These are phyloP conservation scores for Xiphophorus couchianus DNA, from an alignment of 2,113 vertebrate species.

Conservation along the genomic window DNA sequence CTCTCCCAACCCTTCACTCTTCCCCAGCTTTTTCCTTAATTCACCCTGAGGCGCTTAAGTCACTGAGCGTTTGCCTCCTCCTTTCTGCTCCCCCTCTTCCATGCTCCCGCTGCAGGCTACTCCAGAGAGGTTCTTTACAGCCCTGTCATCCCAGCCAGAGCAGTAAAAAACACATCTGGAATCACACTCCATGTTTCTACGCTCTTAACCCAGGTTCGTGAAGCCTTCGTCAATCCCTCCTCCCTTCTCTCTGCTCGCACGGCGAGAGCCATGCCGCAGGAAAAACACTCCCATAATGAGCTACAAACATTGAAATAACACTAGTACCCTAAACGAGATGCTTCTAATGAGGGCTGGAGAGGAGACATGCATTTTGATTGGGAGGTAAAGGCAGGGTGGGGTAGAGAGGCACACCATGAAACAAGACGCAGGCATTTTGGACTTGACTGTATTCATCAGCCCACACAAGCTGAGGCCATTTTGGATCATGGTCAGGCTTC, in stretches of 20 bases:
- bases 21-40: constrained; percentile 42
- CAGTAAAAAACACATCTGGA: constrained; percentile 84
- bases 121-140: constrained; percentile 72
- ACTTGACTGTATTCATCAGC: constrained; percentile 59
- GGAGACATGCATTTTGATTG: constrained; percentile 20
- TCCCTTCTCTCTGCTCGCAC: constrained; percentile 19
- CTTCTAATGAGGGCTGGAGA: constrained; percentile 72
- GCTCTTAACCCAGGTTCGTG: constrained; percentile 63
- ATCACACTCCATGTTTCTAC: constrained; percentile 70
- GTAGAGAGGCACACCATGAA: constrained; percentile 27
- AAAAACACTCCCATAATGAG: constrained; percentile 73
- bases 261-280: constrained; percentile 59
- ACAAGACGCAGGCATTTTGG: constrained; percentile 62
- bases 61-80: constrained; percentile 33
- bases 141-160: constrained; percentile 76
- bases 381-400: not conserved
- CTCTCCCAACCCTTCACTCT: constrained; percentile 32
- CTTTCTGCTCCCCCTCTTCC: not conserved
- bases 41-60: constrained; percentile 28
- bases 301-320: constrained; percentile 80
- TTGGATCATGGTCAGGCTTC: constrained; percentile 59
- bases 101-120: constrained; percentile 53
- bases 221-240: constrained; percentile 21
- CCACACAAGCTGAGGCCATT: constrained; percentile 65
- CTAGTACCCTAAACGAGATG: constrained; percentile 75